Base-by-base conservation (phyloP, 2,888 invertebrate species). In the Pterostichus madidus region DNA sequence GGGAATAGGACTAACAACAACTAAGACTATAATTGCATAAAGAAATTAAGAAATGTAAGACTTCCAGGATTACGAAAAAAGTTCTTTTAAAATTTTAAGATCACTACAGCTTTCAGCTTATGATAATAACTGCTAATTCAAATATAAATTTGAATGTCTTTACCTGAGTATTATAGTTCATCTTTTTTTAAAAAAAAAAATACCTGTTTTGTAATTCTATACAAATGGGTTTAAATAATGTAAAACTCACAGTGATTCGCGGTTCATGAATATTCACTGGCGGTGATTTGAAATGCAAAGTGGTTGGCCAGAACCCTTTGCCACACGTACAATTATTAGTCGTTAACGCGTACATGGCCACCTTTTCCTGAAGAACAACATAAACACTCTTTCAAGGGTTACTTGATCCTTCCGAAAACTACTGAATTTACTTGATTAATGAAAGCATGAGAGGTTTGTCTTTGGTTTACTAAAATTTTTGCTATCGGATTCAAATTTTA, bases 181-280 rank as follows among this genome's bases (percentile, higher is more conserved):
- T 49, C 49, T 49, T 10, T n/a, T 49, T 49, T 49, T n/a, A 7
- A 39, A 39, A 39, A 59, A 78, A 61, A 78, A 61, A 78, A n/a
- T n/a, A n/a, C n/a, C 78, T 39, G 39, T 32, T 73, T 17, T 81
- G 84, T 85, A 86, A 86, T 85, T 84, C 84, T 78, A 84, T 84
- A 85, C 86, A 86, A 86, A 86, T 86, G 85, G 84, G 81, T 81
- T 84, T 84, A 86, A 88, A 88, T 88, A 71, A 88, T 88, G 87
- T 88, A 87, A 87, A 88, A 87, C 86, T 86, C 86, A 86, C 86
- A 86, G 86, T 86, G 86, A 87, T 87, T 86, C 85, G 79, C 85
- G 85, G 85, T 83, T 84, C 84, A 85, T 87, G 88, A 88, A 88
- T 88, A 88, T 88, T 87, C 88, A 88, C 86, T 85, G 71, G 80